Evolutionary conservation across 2,797 vertebrate genomes (phyloP).

Genomic region (Dallia pectoralis): DNA sequence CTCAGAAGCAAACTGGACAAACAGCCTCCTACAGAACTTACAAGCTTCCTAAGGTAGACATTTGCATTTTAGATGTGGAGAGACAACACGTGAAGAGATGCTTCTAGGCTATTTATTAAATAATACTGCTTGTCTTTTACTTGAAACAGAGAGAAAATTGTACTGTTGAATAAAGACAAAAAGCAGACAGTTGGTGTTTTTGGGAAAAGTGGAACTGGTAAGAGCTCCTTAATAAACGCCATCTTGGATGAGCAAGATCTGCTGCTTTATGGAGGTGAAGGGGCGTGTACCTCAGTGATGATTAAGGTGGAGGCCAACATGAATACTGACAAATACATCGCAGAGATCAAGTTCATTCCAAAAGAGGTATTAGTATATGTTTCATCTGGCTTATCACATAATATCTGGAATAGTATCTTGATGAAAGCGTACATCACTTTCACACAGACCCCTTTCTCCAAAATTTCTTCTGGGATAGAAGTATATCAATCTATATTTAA

Average conservation of each 20-base stretch:
- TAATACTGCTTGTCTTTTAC: neutral
- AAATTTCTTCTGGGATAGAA: no score
- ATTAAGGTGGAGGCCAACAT: no score
- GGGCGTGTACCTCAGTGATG: no score
- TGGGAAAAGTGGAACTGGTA: no score
- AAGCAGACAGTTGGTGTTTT: slow-evolving; percentile 55
- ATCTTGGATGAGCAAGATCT: no score
- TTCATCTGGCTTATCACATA: neutral
- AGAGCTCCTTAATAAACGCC: no score
- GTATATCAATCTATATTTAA: no score
- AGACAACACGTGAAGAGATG: neutral
- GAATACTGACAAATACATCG: no score
- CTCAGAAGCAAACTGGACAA: neutral
- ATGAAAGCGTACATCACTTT: no score
- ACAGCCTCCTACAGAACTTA: neutral
- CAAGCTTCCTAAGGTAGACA: neutral
- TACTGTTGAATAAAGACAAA: slow-evolving; percentile 30
- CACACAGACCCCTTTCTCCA: no score
- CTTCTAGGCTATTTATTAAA: neutral
- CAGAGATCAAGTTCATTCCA: slow-evolving; percentile 10
- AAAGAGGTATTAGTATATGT: slow-evolving; percentile 36
- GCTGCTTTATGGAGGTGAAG: no score
- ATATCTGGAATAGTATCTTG: neutral
- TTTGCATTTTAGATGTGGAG: neutral
- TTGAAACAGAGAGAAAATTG: slow-evolving; percentile 36